These are phyloP conservation scores for Synergus umbraculus DNA, from an alignment of 2,888 invertebrate species.

Conservation along the genomic window DNA sequence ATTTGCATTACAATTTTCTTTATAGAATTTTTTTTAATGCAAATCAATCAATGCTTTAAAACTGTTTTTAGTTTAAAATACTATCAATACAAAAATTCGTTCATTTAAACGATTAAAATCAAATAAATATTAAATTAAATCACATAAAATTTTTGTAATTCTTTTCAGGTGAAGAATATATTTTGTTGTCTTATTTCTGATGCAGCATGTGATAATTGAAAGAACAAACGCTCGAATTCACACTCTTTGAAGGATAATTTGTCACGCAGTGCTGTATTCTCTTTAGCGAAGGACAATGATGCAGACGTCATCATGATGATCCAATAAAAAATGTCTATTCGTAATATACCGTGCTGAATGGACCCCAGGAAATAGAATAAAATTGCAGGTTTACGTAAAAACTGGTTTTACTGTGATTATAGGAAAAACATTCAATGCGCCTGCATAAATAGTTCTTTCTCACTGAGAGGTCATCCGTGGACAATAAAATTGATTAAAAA, in stretches of 20 bases:
- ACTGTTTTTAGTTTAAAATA: too few species aligned
- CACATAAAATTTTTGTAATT: too few species aligned
- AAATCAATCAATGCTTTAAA: too few species aligned
- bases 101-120: too few species aligned
- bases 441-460: neutral
- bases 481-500: slow-evolving; percentile 13
- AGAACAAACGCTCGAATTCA: slow-evolving; percentile 24
- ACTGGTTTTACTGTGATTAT: neutral
- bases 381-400: slow-evolving; percentile 15
- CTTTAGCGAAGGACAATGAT: slow-evolving; percentile 20
- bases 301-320: slow-evolving; percentile 21
- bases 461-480: slow-evolving; percentile 17
- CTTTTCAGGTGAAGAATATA: neutral
- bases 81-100: too few species aligned
- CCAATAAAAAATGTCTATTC: slow-evolving; percentile 28
- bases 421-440: neutral
- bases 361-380: slow-evolving; percentile 11
- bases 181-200: neutral
- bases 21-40: too few species aligned
- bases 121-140: too few species aligned
- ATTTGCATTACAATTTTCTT: too few species aligned
- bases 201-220: slow-evolving; percentile 17
- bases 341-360: slow-evolving; percentile 4
- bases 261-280: slow-evolving; percentile 15
- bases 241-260: slow-evolving; percentile 33